phyloP scores from a whole-genome alignment of 1,140 invertebrate species.

The Harlomillsia oculata region DNA sequence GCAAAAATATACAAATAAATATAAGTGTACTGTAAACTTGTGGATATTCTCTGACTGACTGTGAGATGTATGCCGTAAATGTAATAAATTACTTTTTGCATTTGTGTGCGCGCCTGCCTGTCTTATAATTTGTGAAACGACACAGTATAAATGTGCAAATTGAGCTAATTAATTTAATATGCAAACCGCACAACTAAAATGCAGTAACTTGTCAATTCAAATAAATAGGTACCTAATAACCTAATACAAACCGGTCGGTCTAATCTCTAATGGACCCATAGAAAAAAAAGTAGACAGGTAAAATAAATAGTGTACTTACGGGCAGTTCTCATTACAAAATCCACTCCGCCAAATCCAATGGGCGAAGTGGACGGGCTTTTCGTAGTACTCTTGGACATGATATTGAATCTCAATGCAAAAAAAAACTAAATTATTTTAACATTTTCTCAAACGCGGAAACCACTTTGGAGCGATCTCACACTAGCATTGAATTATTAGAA shows the following conservation, averaged over 20 bases:
- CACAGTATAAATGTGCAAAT: too few species aligned
- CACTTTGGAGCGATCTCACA: not conserved
- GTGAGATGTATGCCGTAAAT: too few species aligned
- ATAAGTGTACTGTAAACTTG: too few species aligned
- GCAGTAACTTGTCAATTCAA: too few species aligned
- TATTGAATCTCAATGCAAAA: not conserved
- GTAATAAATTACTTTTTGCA: too few species aligned
- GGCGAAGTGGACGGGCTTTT: not conserved
- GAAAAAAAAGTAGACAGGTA: not conserved
- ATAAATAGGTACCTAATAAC: not conserved
- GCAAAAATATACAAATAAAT: too few species aligned
- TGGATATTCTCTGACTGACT: too few species aligned
- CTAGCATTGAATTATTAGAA: not conserved
- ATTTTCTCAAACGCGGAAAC: not conserved
- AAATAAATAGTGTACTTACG: not conserved
- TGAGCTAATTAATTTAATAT: not conserved
- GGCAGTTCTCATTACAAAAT: slow-evolving; percentile 4
- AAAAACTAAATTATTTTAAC: not conserved
- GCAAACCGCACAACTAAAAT: not conserved
- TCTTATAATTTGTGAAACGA: too few species aligned
- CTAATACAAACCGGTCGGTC: too few species aligned
- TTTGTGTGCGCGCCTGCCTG: too few species aligned
- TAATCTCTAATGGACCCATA: too few species aligned
- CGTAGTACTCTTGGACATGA: not conserved
- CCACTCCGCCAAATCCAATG: not conserved